A percentile compares a stretch with the other conserved stretches of the same genome.
Evolutionary conservation across 1,140 invertebrate species (phyloP).

Genomic region (Camponotus pennsylvanicus): DNA sequence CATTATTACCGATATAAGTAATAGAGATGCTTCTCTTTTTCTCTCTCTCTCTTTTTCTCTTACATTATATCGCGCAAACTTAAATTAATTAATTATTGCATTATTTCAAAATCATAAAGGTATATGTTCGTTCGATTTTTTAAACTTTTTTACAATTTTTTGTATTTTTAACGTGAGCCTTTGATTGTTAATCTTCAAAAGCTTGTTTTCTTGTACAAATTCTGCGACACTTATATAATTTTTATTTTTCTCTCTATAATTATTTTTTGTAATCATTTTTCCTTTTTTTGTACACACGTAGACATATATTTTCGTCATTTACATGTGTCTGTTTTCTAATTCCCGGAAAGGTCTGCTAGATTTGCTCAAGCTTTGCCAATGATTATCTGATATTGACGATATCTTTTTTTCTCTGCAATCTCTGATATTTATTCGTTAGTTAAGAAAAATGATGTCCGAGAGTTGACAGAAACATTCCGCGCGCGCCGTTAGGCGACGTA

Average conservation of each 20-base stretch:
- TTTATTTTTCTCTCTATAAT: not conserved
- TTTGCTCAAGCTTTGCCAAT: not conserved
- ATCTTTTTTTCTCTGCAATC: too few species aligned
- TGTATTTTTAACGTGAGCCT: not conserved
- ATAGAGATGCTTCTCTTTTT: not conserved
- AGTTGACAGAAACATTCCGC: constrained; percentile 65
- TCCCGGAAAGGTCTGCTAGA: not conserved
- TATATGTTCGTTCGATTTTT: not conserved
- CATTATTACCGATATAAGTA: constrained; percentile 13
- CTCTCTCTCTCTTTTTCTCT: not conserved
- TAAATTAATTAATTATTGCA: constrained; percentile 7
- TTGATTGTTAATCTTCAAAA: not conserved
- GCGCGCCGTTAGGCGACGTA: constrained; percentile 54
- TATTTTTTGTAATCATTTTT: not conserved
- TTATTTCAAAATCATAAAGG: not conserved
- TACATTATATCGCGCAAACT: not conserved
- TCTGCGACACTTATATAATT: not conserved
- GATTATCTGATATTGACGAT: not conserved
- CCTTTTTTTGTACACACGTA: not conserved
- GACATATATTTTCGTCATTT: not conserved
- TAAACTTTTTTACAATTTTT: not conserved
- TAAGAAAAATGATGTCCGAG: constrained; percentile 36
- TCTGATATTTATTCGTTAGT: not conserved
- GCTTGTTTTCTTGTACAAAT: not conserved
- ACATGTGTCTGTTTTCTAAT: not conserved